phyloP scores from a whole-genome alignment of 2,113 vertebrate species.

The Nerophis ophidion region DNA sequence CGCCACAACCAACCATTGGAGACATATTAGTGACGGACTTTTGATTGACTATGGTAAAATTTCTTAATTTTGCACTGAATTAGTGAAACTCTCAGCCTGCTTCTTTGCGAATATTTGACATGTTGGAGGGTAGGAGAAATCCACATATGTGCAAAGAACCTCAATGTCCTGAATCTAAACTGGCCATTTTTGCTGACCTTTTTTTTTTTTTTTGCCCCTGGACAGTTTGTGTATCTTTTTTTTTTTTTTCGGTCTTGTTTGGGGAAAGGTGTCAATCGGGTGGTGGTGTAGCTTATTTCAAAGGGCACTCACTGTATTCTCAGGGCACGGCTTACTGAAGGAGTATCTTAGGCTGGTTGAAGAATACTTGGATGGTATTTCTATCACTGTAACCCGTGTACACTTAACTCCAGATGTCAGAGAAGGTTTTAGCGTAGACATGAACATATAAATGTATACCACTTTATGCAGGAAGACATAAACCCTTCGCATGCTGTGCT shows the following conservation, averaged over 20 bases:
- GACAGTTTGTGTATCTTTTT: slow-evolving; percentile 31
- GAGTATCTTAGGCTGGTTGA: slow-evolving; percentile 24
- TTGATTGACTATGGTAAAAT: slow-evolving; percentile 48
- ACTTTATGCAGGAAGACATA: slow-evolving; percentile 2
- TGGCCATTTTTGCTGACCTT: slow-evolving; percentile 18
- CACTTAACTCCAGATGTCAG: slow-evolving; percentile 4
- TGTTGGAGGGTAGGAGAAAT: not conserved
- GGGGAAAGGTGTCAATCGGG: slow-evolving; percentile 42
- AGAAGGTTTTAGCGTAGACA: not conserved
- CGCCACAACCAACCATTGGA: slow-evolving; percentile 30
- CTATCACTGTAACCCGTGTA: slow-evolving; percentile 6
- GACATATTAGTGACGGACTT: slow-evolving; percentile 15
- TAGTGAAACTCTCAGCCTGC: slow-evolving; percentile 15
- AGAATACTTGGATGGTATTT: slow-evolving; percentile 3
- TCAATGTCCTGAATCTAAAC: slow-evolving; percentile 12
- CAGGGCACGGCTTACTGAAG: slow-evolving; percentile 50
- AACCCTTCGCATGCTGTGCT: slow-evolving; percentile 47
- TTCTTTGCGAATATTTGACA: slow-evolving; percentile 16
- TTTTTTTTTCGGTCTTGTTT: slow-evolving; percentile 47
- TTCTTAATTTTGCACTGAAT: slow-evolving; percentile 57
- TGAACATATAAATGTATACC: not conserved
- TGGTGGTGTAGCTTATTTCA: slow-evolving; percentile 50
- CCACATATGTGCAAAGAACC: slow-evolving; percentile 7
- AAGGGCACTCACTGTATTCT: slow-evolving; percentile 61
- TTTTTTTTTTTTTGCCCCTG: slow-evolving; percentile 16